Evolutionary conservation across 2,113 vertebrate species (phyloP).

Genomic region (Egretta garzetta): DNA sequence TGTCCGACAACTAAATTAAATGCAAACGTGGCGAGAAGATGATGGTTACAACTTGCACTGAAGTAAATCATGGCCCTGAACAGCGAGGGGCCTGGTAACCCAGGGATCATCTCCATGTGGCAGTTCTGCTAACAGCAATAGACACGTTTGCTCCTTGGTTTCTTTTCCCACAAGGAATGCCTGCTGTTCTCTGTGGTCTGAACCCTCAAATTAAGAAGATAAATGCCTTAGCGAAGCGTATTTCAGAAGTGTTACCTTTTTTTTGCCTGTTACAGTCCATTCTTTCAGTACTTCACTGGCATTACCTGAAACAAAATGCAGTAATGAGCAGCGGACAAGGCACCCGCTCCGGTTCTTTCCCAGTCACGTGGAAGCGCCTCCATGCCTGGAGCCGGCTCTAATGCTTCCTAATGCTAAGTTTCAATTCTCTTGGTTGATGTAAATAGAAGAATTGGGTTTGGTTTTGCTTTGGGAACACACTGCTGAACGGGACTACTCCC

Average conservation of each 20-base stretch:
- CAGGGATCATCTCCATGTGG: fast-evolving
- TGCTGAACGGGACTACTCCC: background rate
- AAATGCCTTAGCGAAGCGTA: background rate
- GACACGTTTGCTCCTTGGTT: background rate
- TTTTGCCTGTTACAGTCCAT: slow-evolving; percentile 95
- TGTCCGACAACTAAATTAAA: background rate
- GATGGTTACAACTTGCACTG: background rate
- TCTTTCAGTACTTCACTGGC: slow-evolving; percentile 93
- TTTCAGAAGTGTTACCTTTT: slow-evolving; percentile 81
- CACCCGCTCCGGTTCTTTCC: background rate
- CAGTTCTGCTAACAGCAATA: background rate
- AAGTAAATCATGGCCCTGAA: background rate
- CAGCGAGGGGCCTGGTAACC: background rate
- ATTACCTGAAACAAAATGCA: slow-evolving; percentile 77
- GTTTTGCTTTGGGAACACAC: background rate
- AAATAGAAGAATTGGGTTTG: background rate
- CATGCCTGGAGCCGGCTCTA: background rate
- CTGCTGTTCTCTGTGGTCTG: background rate
- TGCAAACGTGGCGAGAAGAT: fast-evolving
- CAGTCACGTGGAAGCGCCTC: background rate
- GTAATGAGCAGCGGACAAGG: background rate
- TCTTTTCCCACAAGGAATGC: background rate
- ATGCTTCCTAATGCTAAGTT: background rate
- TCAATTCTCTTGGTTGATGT: background rate
- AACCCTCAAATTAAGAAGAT: background rate